Percentiles rank a stretch among this genome's conserved stretches.
Evolutionary conservation across 2,888 invertebrate species (phyloP).

Genomic region (Agrotis clavis): DNA sequence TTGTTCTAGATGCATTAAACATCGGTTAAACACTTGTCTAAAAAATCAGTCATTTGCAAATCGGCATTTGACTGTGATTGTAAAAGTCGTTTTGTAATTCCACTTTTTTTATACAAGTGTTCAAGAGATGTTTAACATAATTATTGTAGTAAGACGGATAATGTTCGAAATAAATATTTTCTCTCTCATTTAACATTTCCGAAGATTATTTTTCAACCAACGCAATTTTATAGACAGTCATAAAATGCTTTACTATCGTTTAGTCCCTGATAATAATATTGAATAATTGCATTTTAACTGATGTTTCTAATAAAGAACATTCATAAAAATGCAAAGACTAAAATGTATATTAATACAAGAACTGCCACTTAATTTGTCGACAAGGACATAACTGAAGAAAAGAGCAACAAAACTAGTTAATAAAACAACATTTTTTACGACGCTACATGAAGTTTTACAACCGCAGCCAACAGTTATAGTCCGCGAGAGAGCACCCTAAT

Average conservation of each 20-base stretch:
- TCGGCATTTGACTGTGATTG: no score
- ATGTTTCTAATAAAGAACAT: neutral
- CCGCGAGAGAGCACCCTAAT: slow-evolving; percentile 43
- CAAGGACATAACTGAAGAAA: slow-evolving; percentile 27
- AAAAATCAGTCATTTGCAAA: no score
- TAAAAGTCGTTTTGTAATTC: no score
- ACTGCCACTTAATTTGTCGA: slow-evolving; percentile 34
- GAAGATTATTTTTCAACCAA: no score
- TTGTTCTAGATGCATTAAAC: slow-evolving; percentile 14
- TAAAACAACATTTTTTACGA: slow-evolving; percentile 64
- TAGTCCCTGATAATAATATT: neutral
- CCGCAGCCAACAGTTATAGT: slow-evolving; percentile 42
- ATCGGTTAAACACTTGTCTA: no score
- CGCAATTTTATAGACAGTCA: no score
- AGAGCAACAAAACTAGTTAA: slow-evolving; percentile 51
- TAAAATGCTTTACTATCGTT: neutral
- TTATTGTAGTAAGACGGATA: no score
- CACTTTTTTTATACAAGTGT: no score
- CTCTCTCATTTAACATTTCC: no score
- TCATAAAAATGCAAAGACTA: slow-evolving; percentile 1
- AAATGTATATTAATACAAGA: slow-evolving; percentile 9
- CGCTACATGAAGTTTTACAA: slow-evolving; percentile 59
- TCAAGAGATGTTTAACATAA: no score
- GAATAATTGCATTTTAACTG: neutral
- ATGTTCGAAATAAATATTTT: no score